A percentile compares a stretch with the other conserved stretches of the same genome.
These are phyloP conservation scores for Leucozona laternaria DNA, from an alignment of 2,888 invertebrate species.

Conservation along the genomic window DNA sequence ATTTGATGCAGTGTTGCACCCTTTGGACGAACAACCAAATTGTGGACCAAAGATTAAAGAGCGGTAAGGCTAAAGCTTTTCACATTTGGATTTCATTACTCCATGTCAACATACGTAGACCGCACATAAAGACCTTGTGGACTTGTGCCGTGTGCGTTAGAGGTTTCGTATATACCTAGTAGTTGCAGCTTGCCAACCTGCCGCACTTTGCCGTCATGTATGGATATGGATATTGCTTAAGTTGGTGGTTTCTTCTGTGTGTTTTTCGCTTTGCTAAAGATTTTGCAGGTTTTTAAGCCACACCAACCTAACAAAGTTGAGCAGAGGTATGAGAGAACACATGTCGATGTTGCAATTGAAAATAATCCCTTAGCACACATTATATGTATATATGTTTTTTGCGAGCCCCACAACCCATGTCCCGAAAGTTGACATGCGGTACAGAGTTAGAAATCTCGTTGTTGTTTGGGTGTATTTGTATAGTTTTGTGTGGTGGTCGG, in stretches of 20 bases:
- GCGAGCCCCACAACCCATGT: not conserved
- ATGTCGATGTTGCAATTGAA: constrained; percentile 64
- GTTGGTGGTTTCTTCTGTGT: constrained; percentile 38
- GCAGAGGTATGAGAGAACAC: constrained; percentile 19
- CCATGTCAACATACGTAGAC: constrained; percentile 56
- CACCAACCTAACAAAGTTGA: not conserved
- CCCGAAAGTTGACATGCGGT: constrained; percentile 19
- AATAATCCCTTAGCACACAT: constrained; percentile 58
- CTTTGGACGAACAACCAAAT: not conserved
- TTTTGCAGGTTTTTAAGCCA: constrained; percentile 2
- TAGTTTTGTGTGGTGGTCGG: not conserved
- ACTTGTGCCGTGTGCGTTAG: constrained; percentile 30
- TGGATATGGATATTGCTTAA: constrained; percentile 41
- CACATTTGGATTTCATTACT: constrained; percentile 65
- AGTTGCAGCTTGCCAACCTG: not conserved
- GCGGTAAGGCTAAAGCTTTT: constrained; percentile 41
- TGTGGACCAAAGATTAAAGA: constrained; percentile 58
- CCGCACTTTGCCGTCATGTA: not conserved
- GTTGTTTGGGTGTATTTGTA: constrained; percentile 1
- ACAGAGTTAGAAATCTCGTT: not conserved
- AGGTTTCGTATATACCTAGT: constrained; percentile 8
- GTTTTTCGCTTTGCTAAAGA: constrained; percentile 33
- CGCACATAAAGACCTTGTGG: constrained; percentile 53
- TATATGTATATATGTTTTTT: not conserved
- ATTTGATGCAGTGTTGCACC: constrained; percentile 15